Percentiles rank a stretch among this genome's conserved stretches.
These are phyloP conservation scores for Lophotriccus pileatus DNA, from an alignment of 2,797 vertebrate species.

Conservation along the genomic window DNA sequence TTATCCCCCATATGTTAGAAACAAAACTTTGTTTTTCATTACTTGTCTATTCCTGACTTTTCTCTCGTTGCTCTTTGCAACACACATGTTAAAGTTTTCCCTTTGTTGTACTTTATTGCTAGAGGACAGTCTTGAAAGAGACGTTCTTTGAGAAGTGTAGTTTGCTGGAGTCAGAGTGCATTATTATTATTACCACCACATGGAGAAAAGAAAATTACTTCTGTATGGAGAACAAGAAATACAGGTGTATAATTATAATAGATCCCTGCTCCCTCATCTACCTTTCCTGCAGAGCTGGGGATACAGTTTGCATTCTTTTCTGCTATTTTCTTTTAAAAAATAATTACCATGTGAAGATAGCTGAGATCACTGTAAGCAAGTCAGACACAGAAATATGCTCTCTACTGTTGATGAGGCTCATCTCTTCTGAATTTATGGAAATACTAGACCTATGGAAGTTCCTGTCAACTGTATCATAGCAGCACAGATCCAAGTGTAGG, in stretches of 20 bases:
- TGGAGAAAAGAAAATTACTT: slow-evolving; percentile 43
- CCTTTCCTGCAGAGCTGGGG: background rate
- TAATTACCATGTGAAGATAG: background rate
- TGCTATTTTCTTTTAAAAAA: slow-evolving; percentile 2
- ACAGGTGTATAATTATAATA: slow-evolving; percentile 41
- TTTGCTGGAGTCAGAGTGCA: background rate
- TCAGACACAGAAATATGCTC: background rate
- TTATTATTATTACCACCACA: slow-evolving; percentile 34
- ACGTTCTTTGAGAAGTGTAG: background rate
- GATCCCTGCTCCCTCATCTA: background rate
- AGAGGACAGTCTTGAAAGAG: slow-evolving; percentile 35
- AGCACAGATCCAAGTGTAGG: background rate
- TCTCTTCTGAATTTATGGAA: background rate
- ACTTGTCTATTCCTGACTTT: background rate
- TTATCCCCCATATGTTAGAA: slow-evolving; percentile 4
- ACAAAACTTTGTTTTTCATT: slow-evolving; percentile 17
- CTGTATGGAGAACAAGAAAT: slow-evolving; percentile 42
- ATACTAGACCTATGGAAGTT: background rate
- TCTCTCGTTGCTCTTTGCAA: background rate
- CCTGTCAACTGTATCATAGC: background rate
- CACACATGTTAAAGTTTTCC: background rate
- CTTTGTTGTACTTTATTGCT: slow-evolving; percentile 29
- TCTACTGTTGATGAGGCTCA: background rate
- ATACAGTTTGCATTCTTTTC: slow-evolving; percentile 12
- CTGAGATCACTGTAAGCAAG: background rate